Evolutionary conservation across 2,888 invertebrate species (phyloP).

Genomic region (Platycheirus rosarum): DNA sequence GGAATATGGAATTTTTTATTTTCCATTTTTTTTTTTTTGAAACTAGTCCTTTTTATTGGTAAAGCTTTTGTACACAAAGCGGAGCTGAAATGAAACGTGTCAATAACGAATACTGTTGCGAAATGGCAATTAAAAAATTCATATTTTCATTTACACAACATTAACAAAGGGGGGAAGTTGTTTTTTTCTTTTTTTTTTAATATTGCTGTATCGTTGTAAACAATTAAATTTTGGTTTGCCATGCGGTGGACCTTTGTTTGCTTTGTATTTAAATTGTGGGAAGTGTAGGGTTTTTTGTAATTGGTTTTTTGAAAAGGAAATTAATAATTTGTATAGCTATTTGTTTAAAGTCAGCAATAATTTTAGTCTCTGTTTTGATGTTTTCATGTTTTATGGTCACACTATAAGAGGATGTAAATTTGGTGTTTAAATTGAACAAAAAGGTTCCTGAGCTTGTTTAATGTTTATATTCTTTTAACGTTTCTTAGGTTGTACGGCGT

Average conservation of each 20-base stretch:
- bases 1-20: conserved; percentile 7
- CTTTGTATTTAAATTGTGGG: conserved; percentile 23
- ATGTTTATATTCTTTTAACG: too few species aligned
- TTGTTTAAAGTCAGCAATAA: not conserved
- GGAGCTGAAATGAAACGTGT: conserved; percentile 26
- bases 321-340: not conserved
- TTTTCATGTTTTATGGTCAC: not conserved
- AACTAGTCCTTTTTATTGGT: conserved; percentile 13
- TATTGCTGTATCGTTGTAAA: not conserved
- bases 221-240: conserved; percentile 11
- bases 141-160: conserved; percentile 48
- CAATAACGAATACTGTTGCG: conserved; percentile 22
- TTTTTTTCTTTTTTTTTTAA: not conserved
- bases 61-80: not conserved
- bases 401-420: too few species aligned
- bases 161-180: conserved; percentile 8
- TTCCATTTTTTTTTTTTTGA: conserved; percentile 21
- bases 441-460: too few species aligned
- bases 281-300: not conserved
- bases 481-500: too few species aligned
- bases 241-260: conserved; percentile 18
- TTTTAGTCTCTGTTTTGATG: not conserved
- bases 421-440: too few species aligned
- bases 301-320: not conserved
- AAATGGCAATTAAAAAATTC: conserved; percentile 43